Conservation (phyloP, 2,113 vertebrate species). For the Chrysemys picta region DNA sequence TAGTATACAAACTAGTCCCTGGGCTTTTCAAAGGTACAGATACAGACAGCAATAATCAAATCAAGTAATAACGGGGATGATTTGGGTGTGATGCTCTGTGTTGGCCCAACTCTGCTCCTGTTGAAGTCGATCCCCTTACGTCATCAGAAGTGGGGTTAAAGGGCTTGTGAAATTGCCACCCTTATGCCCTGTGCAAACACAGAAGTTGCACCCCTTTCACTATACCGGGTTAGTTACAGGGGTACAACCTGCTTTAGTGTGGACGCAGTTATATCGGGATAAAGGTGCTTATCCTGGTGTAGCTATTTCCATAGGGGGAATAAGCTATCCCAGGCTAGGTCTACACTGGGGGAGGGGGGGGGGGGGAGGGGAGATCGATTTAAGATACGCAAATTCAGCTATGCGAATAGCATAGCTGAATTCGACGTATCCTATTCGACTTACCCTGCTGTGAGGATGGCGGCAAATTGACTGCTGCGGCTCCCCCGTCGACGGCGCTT, state of each 20-base stretch:
- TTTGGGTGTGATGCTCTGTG: not conserved
- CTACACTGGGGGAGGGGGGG: too few relatives aligned
- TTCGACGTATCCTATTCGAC: too few relatives aligned
- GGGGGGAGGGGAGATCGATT: too few relatives aligned
- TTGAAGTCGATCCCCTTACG: not conserved
- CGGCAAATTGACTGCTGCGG: too few relatives aligned
- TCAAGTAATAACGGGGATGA: not conserved
- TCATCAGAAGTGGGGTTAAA: not conserved
- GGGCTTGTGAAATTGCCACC: not conserved
- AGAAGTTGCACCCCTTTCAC: not conserved
- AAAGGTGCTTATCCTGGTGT: not conserved
- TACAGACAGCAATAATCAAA: rapidly evolving
- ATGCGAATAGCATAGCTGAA: too few relatives aligned
- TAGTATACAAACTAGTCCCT: slow-evolving; percentile 94
- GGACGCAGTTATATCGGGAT: not conserved
- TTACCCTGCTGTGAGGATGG: too few relatives aligned
- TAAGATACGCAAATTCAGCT: too few relatives aligned
- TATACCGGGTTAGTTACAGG: not conserved
- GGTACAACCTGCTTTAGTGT: not conserved
- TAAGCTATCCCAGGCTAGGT: not conserved
- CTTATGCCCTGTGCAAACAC: not conserved
- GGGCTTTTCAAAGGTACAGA: slow-evolving; percentile 93
- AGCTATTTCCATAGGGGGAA: not conserved
- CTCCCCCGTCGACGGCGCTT: too few relatives aligned
- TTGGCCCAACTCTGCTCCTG: not conserved